Evolutionary conservation across 2,113 vertebrate genomes (phyloP).

Genomic region (Chaetodon trifascialis): DNA sequence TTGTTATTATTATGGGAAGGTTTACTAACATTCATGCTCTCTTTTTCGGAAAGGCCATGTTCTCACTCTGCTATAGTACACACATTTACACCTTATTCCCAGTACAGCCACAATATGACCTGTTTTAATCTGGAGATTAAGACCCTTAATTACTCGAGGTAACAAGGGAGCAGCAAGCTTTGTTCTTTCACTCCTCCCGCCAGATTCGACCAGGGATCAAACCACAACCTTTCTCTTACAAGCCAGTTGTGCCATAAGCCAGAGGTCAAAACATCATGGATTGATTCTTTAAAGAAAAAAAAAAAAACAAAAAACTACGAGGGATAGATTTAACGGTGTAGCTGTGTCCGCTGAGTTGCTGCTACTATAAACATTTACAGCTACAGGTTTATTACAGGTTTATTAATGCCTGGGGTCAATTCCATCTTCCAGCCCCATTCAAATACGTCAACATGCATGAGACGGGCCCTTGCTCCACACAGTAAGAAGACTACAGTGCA

Average conservation of each 20-base stretch:
- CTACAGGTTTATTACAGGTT: constrained; percentile 24
- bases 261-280: constrained; percentile 23
- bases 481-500: background rate
- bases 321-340: background rate
- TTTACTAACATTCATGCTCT: background rate
- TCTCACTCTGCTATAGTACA: background rate
- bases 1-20: background rate
- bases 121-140: constrained; percentile 13
- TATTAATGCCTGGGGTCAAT: constrained; percentile 28
- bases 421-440: constrained; percentile 10
- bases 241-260: constrained; percentile 9
- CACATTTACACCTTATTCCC: background rate
- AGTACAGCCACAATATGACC: background rate
- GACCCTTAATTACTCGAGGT: background rate
- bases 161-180: background rate
- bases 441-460: background rate
- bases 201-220: background rate
- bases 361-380: constrained; percentile 23
- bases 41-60: background rate
- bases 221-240: constrained; percentile 9
- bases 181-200: background rate
- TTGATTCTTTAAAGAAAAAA: background rate
- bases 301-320: background rate
- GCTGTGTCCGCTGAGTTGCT: background rate
- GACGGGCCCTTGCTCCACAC: background rate